Evolutionary conservation across 1,140 invertebrate genomes (phyloP).

Genomic region (Parapsyche elsis): DNA sequence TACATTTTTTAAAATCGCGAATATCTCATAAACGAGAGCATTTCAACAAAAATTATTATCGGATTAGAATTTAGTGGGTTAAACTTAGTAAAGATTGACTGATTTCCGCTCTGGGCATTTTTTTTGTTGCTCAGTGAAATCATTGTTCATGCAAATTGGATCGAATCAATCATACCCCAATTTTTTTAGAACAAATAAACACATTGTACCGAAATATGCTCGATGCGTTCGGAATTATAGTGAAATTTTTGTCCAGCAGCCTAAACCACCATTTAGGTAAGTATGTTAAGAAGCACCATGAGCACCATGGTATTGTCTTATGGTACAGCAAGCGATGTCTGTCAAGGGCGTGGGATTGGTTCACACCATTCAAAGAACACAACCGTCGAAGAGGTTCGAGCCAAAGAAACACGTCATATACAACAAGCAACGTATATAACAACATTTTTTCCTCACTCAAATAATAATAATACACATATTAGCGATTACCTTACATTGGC

Average conservation of each 20-base stretch:
- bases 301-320: conserved; percentile 37
- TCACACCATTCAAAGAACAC: conserved; percentile 36
- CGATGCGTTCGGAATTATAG: not conserved
- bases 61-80: too few relatives aligned
- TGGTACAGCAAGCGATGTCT: conserved; percentile 20
- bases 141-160: too few relatives aligned
- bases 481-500: not conserved
- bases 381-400: not conserved
- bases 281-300: conserved; percentile 37
- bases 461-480: not conserved
- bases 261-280: conserved; percentile 13
- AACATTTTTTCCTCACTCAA: conserved; percentile 16
- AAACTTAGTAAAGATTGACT: too few relatives aligned
- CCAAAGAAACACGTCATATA: not conserved
- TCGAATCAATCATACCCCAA: too few relatives aligned
- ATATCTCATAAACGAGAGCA: too few relatives aligned
- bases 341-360: conserved; percentile 44
- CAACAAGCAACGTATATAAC: not conserved
- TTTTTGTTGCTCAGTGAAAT: too few relatives aligned
- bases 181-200: too few relatives aligned
- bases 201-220: not conserved
- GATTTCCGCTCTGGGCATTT: too few relatives aligned
- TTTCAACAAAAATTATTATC: too few relatives aligned
- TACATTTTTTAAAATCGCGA: too few relatives aligned
- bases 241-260: not conserved